Base-by-base conservation (phyloP, 1,140 invertebrate species). In the Cotesia vestalis region DNA sequence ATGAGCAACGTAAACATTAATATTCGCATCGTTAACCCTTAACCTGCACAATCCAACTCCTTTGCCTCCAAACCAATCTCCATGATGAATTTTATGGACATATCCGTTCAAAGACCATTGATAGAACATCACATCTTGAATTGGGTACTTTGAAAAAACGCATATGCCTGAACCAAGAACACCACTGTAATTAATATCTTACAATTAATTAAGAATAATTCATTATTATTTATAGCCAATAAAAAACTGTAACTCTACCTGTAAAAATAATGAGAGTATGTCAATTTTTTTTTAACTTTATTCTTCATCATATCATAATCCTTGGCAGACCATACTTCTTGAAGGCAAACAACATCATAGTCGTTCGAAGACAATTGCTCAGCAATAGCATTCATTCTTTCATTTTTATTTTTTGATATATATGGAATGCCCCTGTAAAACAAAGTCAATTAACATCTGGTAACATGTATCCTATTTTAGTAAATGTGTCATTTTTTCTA, bases 11-110 rank as follows among this genome's bases (percentile, higher is more conserved):
- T 98, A 98, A 73, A 99, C 83, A 87, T 96, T 93, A 20, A 98
- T 87, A 64, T 89, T 88, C 67, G 93, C 86, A 71, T 93, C 90
- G 73, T 91, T 86, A 59, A 91, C 84, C 79, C 88, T 83, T 8
- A 98, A 88, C 78, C 90, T 90, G 78, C 94, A 96, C n/a, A 99
- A 84, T 9, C 96, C 97, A 66, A 98, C 91, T 51, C 96, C 96
- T 90, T 99, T 99, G 5, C 97, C 97, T 66, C 96, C 97, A 88
- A 98, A 99, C 97, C 97, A 99, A 83, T 99, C 97, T 1, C 95
- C 97, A 87, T 98, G 97, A 61, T 96, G 94, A 75, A 99, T 89
- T 86, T 97, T 98, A 84, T 99, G 97, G 66, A 97, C 92, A 81
- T 98, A 98, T 3, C 97, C 97, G 89, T 99, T 99, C n/a, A 99